Evolutionary conservation across 2,113 vertebrate species (phyloP), one percentile per base, ranked within the genome.

Genomic region (Tenrec ecaudatus): DNA sequence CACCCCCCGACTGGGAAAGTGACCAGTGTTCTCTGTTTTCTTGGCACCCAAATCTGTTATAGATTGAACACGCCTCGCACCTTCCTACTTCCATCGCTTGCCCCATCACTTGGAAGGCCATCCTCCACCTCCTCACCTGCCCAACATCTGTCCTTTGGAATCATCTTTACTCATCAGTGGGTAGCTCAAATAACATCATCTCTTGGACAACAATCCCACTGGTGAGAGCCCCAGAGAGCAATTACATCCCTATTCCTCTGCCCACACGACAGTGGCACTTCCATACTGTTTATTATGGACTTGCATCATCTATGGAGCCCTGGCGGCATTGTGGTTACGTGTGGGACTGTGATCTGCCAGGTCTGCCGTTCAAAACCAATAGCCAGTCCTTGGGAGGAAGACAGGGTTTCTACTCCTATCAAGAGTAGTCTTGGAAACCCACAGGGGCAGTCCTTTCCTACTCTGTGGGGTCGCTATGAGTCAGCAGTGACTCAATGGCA

Each of bases 1-100:
- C 40, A 94, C n/a, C 69, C 33, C 94, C 82, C 23, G 90, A 82
- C 94, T 92, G 89, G 90, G 77, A 93, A 93, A 96, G 66, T 96
- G 94, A 92, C 94, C 91, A 96, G 66, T 93, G 86, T 96, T 91
- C 92, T 89, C 89, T 95, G 76, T 90, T 90, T 95, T 97, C 76
- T 90, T 95, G 91, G 57, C 53, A 89, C 57, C 79, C 92, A 93
- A 76, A 82, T 79, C 81, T 85, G 69, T 95, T 53, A 89, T 57
- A 91, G 82, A 22, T 40, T 20, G 20, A 86, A 82, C 91, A 43
- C 53, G 81, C 68, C 92, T 85, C 69, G n/a, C 43, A 84, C 43
- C 91, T 85, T 76, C 38, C 81, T 87, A 58, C 60, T 60, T 89
- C 66, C 38, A 15, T 33, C 36, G 17, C 57, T 19, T 31, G 15